These are phyloP conservation scores for Pteria penguin DNA, from an alignment of 2,888 invertebrate genomes.

Conservation along the genomic window DNA sequence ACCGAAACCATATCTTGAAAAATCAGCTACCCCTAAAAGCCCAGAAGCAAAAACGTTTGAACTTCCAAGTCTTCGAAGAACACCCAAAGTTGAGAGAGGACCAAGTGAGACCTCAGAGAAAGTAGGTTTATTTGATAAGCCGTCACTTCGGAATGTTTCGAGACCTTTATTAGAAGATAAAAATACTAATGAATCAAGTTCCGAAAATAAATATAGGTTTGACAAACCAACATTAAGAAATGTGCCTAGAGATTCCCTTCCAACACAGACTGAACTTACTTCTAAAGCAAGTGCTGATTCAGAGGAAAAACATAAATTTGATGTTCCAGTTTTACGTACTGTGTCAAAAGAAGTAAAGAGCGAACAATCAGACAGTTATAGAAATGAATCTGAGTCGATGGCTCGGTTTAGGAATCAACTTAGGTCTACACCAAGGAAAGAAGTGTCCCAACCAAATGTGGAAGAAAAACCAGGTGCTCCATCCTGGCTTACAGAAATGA, in stretches of 20 bases:
- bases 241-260: conserved; percentile 40
- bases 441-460: background rate
- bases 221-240: conserved; percentile 50
- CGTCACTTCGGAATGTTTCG: conserved; percentile 41
- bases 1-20: conserved; percentile 11
- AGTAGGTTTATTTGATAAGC: conserved; percentile 47
- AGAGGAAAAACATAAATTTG: conserved; percentile 56
- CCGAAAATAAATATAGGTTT: conserved; percentile 42
- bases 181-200: background rate
- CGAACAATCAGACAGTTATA: conserved; percentile 2
- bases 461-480: conserved; percentile 13
- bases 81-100: conserved; percentile 20
- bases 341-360: conserved; percentile 29
- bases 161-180: conserved; percentile 5
- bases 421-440: conserved; percentile 24
- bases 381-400: background rate
- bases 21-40: conserved; percentile 17
- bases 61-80: conserved; percentile 14
- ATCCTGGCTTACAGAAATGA: conserved; percentile 41
- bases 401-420: background rate
- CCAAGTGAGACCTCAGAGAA: background rate
- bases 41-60: conserved; percentile 30
- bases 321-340: conserved; percentile 49
- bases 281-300: background rate
- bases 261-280: background rate